Evolutionary conservation across 2,797 vertebrate genomes (phyloP).

Genomic region (Melanogrammus aeglefinus): DNA sequence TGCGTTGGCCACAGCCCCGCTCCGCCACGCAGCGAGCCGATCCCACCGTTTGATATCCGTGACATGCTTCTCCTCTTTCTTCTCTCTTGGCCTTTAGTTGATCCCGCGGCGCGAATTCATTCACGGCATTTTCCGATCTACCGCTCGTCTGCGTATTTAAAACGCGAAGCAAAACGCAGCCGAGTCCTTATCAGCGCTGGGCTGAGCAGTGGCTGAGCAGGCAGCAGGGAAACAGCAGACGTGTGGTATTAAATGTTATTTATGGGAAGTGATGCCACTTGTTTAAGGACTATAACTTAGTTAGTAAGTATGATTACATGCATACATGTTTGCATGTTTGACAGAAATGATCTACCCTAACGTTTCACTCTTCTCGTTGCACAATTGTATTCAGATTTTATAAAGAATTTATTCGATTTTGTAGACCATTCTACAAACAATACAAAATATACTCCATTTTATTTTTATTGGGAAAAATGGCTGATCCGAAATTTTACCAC

Average conservation of each 20-base stretch:
- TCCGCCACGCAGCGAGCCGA: background rate
- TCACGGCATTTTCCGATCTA: background rate
- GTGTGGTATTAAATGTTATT: background rate
- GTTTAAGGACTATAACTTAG: background rate
- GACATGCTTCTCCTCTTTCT: background rate
- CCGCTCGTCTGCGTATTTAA: background rate
- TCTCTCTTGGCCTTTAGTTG: background rate
- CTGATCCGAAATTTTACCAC: background rate
- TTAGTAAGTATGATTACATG: background rate
- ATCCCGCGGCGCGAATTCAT: background rate
- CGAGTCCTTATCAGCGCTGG: background rate
- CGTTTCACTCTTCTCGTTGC: background rate
- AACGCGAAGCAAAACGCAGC: background rate
- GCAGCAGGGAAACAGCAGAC: background rate
- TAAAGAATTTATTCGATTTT: background rate
- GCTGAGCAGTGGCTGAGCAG: background rate
- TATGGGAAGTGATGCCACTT: background rate
- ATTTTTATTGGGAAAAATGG: background rate
- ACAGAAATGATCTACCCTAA: background rate
- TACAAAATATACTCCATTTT: background rate
- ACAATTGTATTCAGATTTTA: background rate
- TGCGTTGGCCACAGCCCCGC: background rate
- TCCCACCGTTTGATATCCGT: background rate
- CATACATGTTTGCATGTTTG: background rate
- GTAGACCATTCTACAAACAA: background rate